Percentiles rank a stretch among this genome's conserved stretches.
These are phyloP conservation scores for Eretmocerus hayati DNA, from an alignment of 2,888 invertebrate genomes.

Conservation along the genomic window DNA sequence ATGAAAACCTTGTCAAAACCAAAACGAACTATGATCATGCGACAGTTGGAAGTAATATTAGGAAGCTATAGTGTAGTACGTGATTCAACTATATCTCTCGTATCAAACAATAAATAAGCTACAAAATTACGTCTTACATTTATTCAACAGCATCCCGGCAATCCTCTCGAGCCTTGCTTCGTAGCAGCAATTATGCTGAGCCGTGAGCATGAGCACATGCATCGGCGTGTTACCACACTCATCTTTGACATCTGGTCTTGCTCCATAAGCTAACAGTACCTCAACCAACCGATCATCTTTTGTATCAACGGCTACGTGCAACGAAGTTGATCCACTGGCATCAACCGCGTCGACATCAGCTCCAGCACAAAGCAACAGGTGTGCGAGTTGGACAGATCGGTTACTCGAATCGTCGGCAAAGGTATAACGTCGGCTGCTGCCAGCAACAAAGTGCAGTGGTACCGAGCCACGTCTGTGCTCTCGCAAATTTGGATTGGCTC, in stretches of 20 bases:
- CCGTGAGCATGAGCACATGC: conserved; percentile 4
- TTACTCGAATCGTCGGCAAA: background rate
- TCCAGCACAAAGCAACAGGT: background rate
- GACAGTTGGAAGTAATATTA: too few relatives aligned
- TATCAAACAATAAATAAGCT: too few relatives aligned
- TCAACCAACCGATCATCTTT: background rate
- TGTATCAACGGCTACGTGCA: conserved; percentile 9
- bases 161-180: conserved; percentile 1
- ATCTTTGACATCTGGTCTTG: background rate
- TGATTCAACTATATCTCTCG: too few relatives aligned
- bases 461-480: background rate
- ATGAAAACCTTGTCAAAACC: too few relatives aligned
- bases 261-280: conserved; percentile 1
- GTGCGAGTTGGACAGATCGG: background rate
- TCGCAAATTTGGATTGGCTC: background rate
- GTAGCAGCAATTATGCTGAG: background rate
- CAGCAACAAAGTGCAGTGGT: conserved; percentile 6
- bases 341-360: conserved; percentile 1
- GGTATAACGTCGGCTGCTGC: background rate
- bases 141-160: background rate
- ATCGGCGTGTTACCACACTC: conserved; percentile 10
- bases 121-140: conserved; percentile 1
- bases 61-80: too few relatives aligned
- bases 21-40: too few relatives aligned
- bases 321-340: background rate